These are phyloP conservation scores for Myiotriccus ornatus DNA, from an alignment of 2,797 vertebrate species.

Conservation along the genomic window DNA sequence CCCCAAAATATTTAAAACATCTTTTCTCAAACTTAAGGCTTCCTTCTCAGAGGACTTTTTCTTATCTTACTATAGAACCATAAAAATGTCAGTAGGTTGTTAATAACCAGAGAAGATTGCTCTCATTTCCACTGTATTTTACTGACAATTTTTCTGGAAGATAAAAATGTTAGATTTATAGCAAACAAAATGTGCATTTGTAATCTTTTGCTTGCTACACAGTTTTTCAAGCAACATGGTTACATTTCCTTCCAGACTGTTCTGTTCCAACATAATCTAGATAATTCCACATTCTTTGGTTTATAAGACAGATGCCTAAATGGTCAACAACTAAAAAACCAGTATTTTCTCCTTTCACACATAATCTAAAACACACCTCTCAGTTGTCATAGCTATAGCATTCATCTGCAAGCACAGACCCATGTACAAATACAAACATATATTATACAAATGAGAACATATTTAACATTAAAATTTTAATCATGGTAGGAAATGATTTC, in stretches of 20 bases:
- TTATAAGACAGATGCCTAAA: neutral
- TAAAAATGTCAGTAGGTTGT: neutral
- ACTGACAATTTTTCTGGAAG: neutral
- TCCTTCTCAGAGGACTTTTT: neutral
- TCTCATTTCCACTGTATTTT: conserved; percentile 3
- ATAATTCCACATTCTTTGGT: neutral
- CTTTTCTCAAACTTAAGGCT: neutral
- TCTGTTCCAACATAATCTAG: neutral
- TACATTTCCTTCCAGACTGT: neutral
- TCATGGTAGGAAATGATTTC: neutral
- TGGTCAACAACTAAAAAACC: neutral
- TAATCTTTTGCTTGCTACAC: neutral
- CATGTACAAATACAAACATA: neutral
- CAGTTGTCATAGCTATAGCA: neutral
- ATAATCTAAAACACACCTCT: neutral
- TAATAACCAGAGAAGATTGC: neutral
- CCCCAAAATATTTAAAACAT: neutral
- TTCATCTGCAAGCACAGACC: neutral
- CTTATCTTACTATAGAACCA: neutral
- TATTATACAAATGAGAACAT: neutral
- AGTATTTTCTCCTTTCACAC: neutral
- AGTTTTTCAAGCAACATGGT: neutral
- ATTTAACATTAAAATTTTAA: neutral
- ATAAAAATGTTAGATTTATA: neutral
- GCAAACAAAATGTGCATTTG: neutral